Conservation (phyloP, 2,888 invertebrate species). For the Hanleya hanleyi region DNA sequence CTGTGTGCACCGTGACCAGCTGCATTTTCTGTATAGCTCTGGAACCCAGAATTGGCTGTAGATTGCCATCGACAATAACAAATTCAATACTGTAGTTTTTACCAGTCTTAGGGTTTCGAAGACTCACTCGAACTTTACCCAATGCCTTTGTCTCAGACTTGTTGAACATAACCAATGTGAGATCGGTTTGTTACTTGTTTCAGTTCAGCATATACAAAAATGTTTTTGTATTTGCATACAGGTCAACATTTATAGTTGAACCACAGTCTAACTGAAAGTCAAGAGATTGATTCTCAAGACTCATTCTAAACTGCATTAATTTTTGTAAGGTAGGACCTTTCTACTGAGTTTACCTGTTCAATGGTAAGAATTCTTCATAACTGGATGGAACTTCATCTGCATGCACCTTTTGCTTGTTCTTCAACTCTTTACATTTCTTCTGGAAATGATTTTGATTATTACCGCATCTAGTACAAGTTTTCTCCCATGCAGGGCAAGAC, state of each 20-base stretch:
- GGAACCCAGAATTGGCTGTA: neutral
- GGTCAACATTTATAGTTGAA: conserved; percentile 22
- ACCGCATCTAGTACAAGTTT: too few relatives aligned
- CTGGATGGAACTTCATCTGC: too few relatives aligned
- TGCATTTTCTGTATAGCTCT: neutral
- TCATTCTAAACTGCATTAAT: conserved; percentile 3
- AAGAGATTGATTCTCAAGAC: too few relatives aligned
- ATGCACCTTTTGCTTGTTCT: too few relatives aligned
- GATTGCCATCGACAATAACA: conserved; percentile 14
- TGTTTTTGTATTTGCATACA: conserved; percentile 11
- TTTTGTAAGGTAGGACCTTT: too few relatives aligned
- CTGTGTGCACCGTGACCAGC: neutral
- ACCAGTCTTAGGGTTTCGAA: conserved; percentile 16
- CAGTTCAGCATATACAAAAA: conserved; percentile 10
- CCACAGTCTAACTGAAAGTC: conserved; percentile 23
- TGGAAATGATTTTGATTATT: too few relatives aligned
- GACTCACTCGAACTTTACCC: conserved; percentile 9
- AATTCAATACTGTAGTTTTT: conserved; percentile 25
- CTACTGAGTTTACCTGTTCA: too few relatives aligned
- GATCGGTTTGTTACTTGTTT: conserved; percentile 9
- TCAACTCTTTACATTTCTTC: too few relatives aligned
- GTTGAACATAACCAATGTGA: conserved; percentile 28
- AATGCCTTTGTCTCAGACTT: conserved; percentile 24
- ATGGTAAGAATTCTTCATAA: too few relatives aligned
- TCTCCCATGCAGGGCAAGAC: too few relatives aligned